Conservation (phyloP, 2,888 invertebrate species). For the Altica lythri region DNA sequence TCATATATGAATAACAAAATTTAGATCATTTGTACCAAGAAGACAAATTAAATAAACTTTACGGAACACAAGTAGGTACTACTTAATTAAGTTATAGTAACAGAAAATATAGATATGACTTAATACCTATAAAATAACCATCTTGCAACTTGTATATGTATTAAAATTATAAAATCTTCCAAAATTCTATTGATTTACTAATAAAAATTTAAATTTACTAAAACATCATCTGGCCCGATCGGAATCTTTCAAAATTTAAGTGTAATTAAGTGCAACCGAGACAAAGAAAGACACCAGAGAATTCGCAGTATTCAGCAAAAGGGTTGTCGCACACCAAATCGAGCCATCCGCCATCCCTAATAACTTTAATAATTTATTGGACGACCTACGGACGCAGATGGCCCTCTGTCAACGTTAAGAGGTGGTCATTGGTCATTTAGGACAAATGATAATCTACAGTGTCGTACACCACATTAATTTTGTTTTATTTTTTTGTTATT, state of each 20-base stretch:
- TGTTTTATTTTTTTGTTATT: not conserved
- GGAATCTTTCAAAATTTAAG: conserved; percentile 2
- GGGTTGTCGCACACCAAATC: conserved; percentile 27
- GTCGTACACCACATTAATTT: conserved; percentile 9
- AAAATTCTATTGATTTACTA: no score
- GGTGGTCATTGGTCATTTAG: conserved; percentile 49
- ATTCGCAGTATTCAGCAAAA: conserved; percentile 15
- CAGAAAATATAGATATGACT: no score
- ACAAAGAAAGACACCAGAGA: conserved; percentile 9
- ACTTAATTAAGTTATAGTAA: no score
- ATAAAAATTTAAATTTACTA: not conserved
- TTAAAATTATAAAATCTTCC: no score
- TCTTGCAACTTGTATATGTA: no score
- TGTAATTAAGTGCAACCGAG: conserved; percentile 4
- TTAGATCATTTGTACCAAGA: no score
- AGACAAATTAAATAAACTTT: no score
- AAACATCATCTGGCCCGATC: conserved; percentile 2
- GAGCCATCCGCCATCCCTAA: conserved; percentile 35
- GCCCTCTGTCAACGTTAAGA: conserved; percentile 48
- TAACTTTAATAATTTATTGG: conserved; percentile 43
- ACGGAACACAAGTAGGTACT: no score
- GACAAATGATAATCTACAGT: conserved; percentile 47
- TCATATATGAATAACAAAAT: no score
- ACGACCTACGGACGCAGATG: conserved; percentile 48
- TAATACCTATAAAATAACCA: no score